Conservation (phyloP, 2,113 vertebrate species). For the Halichoeres trimaculatus region DNA sequence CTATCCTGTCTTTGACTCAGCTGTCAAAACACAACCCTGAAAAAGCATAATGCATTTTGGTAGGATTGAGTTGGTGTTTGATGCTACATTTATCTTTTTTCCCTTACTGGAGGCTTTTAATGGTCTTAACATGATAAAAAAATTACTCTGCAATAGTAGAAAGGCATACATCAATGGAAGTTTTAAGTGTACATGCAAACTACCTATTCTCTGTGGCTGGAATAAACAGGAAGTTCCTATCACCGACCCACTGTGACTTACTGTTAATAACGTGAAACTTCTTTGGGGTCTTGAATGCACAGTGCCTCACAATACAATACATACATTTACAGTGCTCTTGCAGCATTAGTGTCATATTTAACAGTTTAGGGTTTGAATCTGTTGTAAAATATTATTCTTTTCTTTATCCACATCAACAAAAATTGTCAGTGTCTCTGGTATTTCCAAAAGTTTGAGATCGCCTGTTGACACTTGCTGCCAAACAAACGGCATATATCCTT, state of each 20-base stretch:
- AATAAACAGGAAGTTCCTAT: constrained; percentile 48
- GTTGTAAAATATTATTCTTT: neutral
- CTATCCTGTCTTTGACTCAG: neutral
- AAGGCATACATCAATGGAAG: neutral
- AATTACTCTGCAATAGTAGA: constrained; percentile 3
- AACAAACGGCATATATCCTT: constrained; percentile 23
- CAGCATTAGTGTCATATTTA: constrained; percentile 28
- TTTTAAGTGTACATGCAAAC: constrained; percentile 42
- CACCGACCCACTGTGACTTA: constrained; percentile 43
- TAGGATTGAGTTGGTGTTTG: neutral
- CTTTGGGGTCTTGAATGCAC: neutral
- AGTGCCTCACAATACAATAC: constrained; percentile 36
- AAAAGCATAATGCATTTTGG: neutral
- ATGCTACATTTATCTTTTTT: constrained; percentile 5
- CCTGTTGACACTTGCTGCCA: constrained; percentile 12
- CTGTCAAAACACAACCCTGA: neutral
- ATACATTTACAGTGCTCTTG: constrained; percentile 2
- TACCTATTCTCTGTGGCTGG: constrained; percentile 46
- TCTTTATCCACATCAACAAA: neutral
- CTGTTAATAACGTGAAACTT: constrained; percentile 5
- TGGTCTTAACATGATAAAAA: constrained; percentile 19
- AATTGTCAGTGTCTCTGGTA: neutral
- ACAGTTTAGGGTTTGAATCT: neutral
- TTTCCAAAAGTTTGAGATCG: constrained; percentile 22
- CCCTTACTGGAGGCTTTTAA: constrained; percentile 1